These are phyloP conservation scores for Xanthorhoe spadicearia DNA, from an alignment of 2,888 invertebrate species.

Conservation along the genomic window DNA sequence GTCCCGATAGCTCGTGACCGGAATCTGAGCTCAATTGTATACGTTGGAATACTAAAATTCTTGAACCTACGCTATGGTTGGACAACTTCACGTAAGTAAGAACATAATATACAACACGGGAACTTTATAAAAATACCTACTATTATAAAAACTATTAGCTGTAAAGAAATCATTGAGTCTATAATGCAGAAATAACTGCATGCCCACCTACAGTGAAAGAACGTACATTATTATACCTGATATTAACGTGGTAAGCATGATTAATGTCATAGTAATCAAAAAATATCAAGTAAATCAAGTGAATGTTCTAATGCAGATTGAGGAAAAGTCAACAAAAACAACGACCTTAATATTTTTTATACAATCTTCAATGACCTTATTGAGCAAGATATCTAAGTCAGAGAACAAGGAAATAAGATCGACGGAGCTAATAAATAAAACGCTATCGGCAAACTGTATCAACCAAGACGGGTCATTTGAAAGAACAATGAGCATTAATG, in stretches of 20 bases:
- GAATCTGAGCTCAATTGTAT: conserved; percentile 44
- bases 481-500: conserved; percentile 62
- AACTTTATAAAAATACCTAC: not conserved
- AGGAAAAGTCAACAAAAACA: conserved; percentile 38
- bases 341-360: conserved; percentile 35
- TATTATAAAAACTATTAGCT: not conserved
- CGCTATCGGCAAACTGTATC: conserved; percentile 50
- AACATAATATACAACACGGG: conserved; percentile 20
- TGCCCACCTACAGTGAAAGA: not conserved
- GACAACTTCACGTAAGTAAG: conserved; percentile 36
- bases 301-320: conserved; percentile 20
- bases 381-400: conserved; percentile 31
- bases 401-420: conserved; percentile 37
- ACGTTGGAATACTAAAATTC: conserved; percentile 19
- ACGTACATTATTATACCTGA: not conserved
- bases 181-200: not conserved
- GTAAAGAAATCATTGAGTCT: not conserved
- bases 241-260: not conserved
- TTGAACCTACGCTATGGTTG: conserved; percentile 35
- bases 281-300: not conserved
- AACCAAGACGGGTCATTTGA: conserved; percentile 53
- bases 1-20: conserved; percentile 68
- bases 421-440: conserved; percentile 47
- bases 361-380: conserved; percentile 37
- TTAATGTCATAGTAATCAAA: not conserved